Base-by-base conservation (phyloP, 37 sponge, comb jelly and placozoan species). In the Spongilla lacustris region DNA sequence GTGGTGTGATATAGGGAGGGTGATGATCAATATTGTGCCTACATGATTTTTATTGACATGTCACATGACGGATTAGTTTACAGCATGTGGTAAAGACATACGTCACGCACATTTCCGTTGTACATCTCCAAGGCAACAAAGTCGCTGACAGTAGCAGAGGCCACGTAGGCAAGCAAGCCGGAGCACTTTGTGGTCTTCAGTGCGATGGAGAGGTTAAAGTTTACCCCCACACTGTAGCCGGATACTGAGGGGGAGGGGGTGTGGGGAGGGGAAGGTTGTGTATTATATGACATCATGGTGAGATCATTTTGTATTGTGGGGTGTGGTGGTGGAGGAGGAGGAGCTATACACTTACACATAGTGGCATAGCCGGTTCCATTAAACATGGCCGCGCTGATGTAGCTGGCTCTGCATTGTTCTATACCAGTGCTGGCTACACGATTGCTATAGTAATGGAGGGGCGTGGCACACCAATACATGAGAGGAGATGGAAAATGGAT, bases 91-190 rank as follows among this genome's bases (percentile, higher is more conserved):
- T n/a, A n/a, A n/a, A n/a, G n/a, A n/a, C n/a, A n/a, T n/a, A n/a
- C n/a, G n/a, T n/a, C n/a, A n/a, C 85, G 73, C 66, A 92, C 93
- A 36, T 26, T 30, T 85, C 86, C 89, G 25, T 81, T 74, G 9
- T 36, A 36, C 29, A 92, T 37, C 72, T 88, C 86, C 67, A 92
- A 70, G 19, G 73, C 73, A 3, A 77, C 11, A 70, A 82, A 78
- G 30, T 92, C 93, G 21, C 78, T 71, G 38, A 70, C 28, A 24
- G 31, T 4, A 66, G 74, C 21, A 50, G 69, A 84, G 26, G 86
- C 84, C 12, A 81, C 27, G 69, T 92, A 92, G 23, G 81, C 76
- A n/a, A 92, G 79, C 0, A 92, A n/a, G 4, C 93, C 93, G 70
- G 46, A 48, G 49, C 89, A 92, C 19, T 70, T 29, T 12, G 35